phyloP scores from a whole-genome alignment of 2,888 invertebrate species.

The Cantharis rustica region DNA sequence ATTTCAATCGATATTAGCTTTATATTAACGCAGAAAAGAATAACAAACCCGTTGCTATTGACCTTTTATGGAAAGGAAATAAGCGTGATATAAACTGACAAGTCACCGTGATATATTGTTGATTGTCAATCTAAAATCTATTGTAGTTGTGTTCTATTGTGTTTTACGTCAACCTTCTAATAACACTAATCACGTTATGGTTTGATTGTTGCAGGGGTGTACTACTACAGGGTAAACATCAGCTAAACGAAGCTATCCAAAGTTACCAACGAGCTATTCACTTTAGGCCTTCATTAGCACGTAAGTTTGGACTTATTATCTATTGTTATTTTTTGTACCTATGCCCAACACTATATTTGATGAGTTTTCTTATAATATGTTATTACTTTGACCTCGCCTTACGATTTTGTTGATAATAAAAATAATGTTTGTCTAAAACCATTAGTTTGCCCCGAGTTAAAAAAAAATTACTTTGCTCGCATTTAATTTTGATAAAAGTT shows the following conservation, averaged over 20 bases:
- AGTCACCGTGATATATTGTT: constrained; percentile 42
- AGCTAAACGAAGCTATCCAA: constrained; percentile 85
- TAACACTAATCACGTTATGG: constrained; percentile 31
- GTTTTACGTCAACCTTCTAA: constrained; percentile 31
- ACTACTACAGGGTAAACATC: constrained; percentile 85
- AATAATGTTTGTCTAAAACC: too few species aligned
- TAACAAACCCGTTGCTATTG: constrained; percentile 32
- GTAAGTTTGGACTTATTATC: constrained; percentile 67
- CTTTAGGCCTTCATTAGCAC: constrained; percentile 89
- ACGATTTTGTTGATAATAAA: neutral
- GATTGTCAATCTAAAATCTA: constrained; percentile 42
- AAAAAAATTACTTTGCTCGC: too few species aligned
- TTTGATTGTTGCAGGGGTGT: constrained; percentile 78
- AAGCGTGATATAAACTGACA: constrained; percentile 40
- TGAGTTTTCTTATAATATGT: neutral
- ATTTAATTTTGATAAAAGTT: neutral
- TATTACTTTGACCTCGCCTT: neutral
- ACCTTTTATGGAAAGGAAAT: constrained; percentile 40
- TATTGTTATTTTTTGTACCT: neutral
- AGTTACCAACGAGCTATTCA: constrained; percentile 91
- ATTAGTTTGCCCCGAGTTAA: too few species aligned
- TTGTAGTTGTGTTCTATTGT: constrained; percentile 34
- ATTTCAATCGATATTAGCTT: constrained; percentile 36
- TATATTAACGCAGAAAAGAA: constrained; percentile 36
- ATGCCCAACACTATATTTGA: neutral